These are phyloP conservation scores for Colossoma macropomum DNA, from an alignment of 2,113 vertebrate genomes.

Conservation along the genomic window DNA sequence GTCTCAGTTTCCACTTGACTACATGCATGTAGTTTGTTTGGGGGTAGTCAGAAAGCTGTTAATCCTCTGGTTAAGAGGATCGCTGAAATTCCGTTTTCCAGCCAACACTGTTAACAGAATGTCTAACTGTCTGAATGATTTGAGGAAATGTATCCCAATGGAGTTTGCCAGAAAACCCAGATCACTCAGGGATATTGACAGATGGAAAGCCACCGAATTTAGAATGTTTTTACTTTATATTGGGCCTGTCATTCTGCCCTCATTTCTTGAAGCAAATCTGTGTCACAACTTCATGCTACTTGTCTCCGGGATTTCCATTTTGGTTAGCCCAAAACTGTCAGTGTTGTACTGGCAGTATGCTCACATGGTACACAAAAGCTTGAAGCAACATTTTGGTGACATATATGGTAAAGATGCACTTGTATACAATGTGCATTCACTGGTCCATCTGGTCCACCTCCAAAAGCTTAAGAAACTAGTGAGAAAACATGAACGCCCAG, in stretches of 20 bases:
- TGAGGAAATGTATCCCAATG: no score
- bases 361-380: background rate
- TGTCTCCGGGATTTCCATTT: slow-evolving; percentile 38
- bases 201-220: slow-evolving; percentile 37
- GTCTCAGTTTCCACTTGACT: no score
- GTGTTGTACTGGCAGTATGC: slow-evolving; percentile 37
- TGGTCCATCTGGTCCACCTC: slow-evolving; percentile 22
- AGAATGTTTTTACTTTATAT: slow-evolving; percentile 41
- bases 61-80: no score
- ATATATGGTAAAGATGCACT: slow-evolving; percentile 18
- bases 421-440: slow-evolving; percentile 30
- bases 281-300: slow-evolving; percentile 30
- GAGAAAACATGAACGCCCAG: slow-evolving; percentile 34
- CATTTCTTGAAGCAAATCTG: slow-evolving; percentile 13
- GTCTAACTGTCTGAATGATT: no score
- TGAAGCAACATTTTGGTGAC: no score
- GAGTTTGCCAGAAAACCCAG: no score
- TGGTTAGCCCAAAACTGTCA: slow-evolving; percentile 14
- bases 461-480: slow-evolving; percentile 44
- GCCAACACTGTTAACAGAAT: no score
- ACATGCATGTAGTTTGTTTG: no score
- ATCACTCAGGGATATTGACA: slow-evolving; percentile 20
- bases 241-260: slow-evolving; percentile 36
- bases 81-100: no score
- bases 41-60: no score